These are phyloP conservation scores for Drosophila parvula DNA, from an alignment of 1,140 invertebrate species.

Conservation along the genomic window DNA sequence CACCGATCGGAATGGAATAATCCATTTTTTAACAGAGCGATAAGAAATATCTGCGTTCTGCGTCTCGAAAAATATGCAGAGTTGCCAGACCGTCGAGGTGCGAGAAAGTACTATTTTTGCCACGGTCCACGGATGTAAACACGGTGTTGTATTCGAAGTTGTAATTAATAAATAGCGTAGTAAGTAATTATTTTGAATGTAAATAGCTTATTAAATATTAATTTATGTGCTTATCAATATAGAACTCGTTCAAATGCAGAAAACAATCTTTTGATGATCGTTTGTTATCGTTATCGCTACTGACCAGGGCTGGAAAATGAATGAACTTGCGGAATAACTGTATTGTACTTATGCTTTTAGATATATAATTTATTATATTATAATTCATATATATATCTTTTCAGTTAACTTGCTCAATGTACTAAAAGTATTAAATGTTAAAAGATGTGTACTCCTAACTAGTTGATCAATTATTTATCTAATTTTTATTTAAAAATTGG, in stretches of 20 bases:
- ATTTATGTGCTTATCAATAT: too few species aligned
- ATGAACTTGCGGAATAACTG: constrained; percentile 4
- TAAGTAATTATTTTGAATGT: not conserved
- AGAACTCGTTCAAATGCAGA: not conserved
- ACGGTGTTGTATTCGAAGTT: constrained; percentile 32
- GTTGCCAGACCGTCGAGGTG: constrained; percentile 36
- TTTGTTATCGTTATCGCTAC: constrained; percentile 14
- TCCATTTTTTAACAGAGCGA: constrained; percentile 71
- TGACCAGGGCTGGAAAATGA: not conserved
- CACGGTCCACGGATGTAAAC: constrained; percentile 52
- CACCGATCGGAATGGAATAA: constrained; percentile 72
- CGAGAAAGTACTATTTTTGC: constrained; percentile 24
- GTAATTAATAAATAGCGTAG: not conserved
- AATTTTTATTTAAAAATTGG: not conserved
- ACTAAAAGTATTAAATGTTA: too few species aligned
- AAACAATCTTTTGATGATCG: not conserved
- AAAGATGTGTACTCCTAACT: too few species aligned
- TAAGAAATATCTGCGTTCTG: constrained; percentile 76
- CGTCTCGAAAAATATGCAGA: constrained; percentile 74
- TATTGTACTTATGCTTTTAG: not conserved
- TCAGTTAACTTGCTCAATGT: too few species aligned
- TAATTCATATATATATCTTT: too few species aligned
- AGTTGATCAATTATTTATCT: too few species aligned
- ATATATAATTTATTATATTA: too few species aligned
- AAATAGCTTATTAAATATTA: not conserved